These are phyloP conservation scores for Xestia sexstrigata DNA, from an alignment of 2,888 invertebrate species.

Conservation along the genomic window DNA sequence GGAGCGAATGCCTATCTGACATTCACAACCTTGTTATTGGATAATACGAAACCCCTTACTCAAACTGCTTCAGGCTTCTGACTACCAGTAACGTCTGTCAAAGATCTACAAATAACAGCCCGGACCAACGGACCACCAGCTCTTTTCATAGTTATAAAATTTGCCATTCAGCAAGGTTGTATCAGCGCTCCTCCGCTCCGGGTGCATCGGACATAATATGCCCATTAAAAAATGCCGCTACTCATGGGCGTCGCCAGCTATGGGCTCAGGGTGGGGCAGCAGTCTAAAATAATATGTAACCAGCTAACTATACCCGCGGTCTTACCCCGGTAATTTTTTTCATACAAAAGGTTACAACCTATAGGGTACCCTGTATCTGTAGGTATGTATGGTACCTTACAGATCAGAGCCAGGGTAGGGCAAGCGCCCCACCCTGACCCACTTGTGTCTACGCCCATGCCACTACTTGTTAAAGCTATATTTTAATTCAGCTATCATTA, in stretches of 20 bases:
- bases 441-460: too few relatives aligned
- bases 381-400: too few relatives aligned
- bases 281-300: too few relatives aligned
- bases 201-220: background rate
- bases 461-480: background rate
- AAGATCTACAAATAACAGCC: background rate
- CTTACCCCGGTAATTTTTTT: too few relatives aligned
- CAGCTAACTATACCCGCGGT: too few relatives aligned
- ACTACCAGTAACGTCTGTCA: background rate
- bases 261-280: too few relatives aligned
- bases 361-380: too few relatives aligned
- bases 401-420: too few relatives aligned
- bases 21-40: background rate
- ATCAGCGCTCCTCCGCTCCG: background rate
- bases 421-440: too few relatives aligned
- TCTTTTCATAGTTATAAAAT: background rate
- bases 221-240: background rate
- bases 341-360: too few relatives aligned
- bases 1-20: background rate
- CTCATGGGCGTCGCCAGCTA: too few relatives aligned
- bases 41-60: background rate
- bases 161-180: background rate
- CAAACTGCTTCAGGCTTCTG: background rate
- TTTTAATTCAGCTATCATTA: background rate
- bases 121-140: background rate